Base-by-base conservation (phyloP, 2,797 vertebrate species). In the Staurois parvus region DNA sequence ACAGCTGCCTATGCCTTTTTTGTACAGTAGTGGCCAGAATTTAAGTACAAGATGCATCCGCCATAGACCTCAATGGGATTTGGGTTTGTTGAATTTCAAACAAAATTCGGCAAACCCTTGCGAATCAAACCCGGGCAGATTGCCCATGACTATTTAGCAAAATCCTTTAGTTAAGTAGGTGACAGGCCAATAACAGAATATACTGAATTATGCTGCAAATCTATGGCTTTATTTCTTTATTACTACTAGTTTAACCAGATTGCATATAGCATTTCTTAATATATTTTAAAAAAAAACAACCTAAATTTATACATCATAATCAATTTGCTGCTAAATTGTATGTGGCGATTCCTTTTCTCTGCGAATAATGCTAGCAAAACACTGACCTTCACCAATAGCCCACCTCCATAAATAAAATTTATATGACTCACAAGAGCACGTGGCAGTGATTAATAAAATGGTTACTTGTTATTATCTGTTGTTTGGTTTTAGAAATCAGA, bases 381-480 rank as follows among this genome's bases (percentile, higher is more conserved):
- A 24, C 52, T 59, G 21, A 59, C 52, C 52, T 59, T 24, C 19
- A 59, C 52, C 8, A 59, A 59, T 59, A 59, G 21, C 52, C 4
- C 13, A n/a, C 21, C 90, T 90, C 32, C 88, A 59, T 85, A 91
- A 93, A 93, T 93, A 90, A 40, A 91, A 87, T 84, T 90, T 90
- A 68, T 52, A 88, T 90, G 64, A 66, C n/a, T 66, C 77, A 83
- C 91, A 90, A 85, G 89, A 89, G 78, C 79, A 89, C 4, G 87
- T 90, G 84, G 89, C 91, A 90, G 88, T 93, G 92, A 95, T 95
- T 95, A 94, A 94, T 94, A 89, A 91, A 89, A 88, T 89, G 92
- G 94, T 95, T 94, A 92, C 88, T 89, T 92, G 88, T 88, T 92
- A 93, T 93, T 94, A 93, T 92, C 88, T 90, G 68, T 84, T 90